These are phyloP conservation scores for Saxicola maurus DNA, from an alignment of 2,797 vertebrate genomes.

Conservation along the genomic window DNA sequence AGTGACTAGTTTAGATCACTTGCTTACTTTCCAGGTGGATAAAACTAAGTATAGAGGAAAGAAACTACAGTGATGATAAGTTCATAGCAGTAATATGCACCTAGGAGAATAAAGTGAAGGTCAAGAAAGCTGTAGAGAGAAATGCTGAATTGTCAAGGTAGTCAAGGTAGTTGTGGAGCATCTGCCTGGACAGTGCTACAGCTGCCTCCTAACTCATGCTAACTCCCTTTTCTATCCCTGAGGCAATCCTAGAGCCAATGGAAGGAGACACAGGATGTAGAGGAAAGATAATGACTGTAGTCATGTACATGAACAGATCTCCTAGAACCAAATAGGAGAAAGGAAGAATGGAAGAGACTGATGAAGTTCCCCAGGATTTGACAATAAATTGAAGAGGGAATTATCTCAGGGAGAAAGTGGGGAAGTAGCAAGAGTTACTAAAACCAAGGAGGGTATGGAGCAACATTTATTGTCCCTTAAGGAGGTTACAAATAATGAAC, in stretches of 20 bases:
- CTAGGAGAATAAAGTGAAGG: background rate
- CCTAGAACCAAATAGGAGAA: background rate
- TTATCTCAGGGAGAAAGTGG: background rate
- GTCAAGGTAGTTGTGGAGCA: background rate
- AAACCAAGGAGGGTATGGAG: background rate
- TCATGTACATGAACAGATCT: background rate
- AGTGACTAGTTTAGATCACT: background rate
- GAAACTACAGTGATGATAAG: background rate
- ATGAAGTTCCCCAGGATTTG: background rate
- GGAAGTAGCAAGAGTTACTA: background rate
- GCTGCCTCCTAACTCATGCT: background rate
- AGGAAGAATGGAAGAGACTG: background rate
- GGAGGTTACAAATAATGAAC: background rate
- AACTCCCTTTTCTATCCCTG: background rate
- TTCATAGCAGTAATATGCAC: background rate
- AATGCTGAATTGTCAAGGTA: background rate
- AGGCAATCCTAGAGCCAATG: background rate
- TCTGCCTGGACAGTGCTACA: background rate
- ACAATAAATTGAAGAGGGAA: background rate
- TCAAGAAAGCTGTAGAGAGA: background rate
- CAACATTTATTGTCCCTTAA: background rate
- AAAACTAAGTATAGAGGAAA: background rate
- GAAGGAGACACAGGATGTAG: background rate
- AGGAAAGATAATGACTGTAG: background rate
- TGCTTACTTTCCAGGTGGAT: background rate